Conservation (phyloP, 1,140 invertebrate species). For the Penaeus chinensis region DNA sequence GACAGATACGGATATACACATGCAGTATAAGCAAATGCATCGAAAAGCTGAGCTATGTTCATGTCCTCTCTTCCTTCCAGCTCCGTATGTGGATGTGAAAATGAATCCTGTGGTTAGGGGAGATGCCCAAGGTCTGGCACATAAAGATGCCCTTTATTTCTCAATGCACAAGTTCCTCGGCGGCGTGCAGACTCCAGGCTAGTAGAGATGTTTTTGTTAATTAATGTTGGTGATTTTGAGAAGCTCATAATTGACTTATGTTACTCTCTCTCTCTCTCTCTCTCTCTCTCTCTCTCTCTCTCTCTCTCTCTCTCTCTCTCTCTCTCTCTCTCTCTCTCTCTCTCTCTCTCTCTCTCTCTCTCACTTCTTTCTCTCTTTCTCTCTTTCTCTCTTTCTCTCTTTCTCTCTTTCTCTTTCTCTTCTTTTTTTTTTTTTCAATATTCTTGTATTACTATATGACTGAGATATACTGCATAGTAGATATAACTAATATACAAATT, state of each 20-base stretch:
- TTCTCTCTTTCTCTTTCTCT: too few relatives aligned
- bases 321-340: too few relatives aligned
- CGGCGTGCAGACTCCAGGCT: slow-evolving; percentile 86
- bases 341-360: too few relatives aligned
- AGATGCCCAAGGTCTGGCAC: slow-evolving; percentile 75
- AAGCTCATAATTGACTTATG: not conserved
- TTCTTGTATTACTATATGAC: not conserved
- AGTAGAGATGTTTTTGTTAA: slow-evolving; percentile 60
- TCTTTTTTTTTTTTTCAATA: too few relatives aligned
- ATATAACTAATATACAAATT: slow-evolving; percentile 10
- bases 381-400: too few relatives aligned
- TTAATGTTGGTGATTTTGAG: not conserved
- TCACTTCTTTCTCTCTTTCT: too few relatives aligned
- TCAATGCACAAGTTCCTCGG: slow-evolving; percentile 92
- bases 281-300: too few relatives aligned
- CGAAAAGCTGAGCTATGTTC: slow-evolving; percentile 5
- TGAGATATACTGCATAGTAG: not conserved
- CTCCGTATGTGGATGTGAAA: slow-evolving; percentile 82
- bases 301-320: too few relatives aligned
- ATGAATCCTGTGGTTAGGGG: slow-evolving; percentile 85
- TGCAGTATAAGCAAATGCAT: not conserved
- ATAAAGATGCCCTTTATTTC: slow-evolving; percentile 92
- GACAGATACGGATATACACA: not conserved
- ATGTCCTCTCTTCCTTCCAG: slow-evolving; percentile 68
- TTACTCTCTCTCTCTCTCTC: too few relatives aligned